phyloP scores from a whole-genome alignment of 2,113 vertebrate genomes.

The Nesogale talazaci region DNA sequence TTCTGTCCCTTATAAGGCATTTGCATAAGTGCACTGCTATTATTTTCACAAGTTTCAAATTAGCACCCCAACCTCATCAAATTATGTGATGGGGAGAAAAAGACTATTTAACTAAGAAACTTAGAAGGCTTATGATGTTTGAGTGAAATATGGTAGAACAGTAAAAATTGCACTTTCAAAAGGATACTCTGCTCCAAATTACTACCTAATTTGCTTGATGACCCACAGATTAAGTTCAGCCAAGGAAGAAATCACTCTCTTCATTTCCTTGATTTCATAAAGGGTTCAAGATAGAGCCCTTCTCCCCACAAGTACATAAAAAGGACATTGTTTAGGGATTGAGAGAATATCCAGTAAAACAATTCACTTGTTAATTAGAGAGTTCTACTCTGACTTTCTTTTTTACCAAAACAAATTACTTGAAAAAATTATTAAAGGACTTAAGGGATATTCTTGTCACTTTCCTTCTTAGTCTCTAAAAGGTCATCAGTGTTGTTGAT shows the following conservation, averaged over 20 bases:
- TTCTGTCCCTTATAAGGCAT: background rate
- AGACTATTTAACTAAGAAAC: background rate
- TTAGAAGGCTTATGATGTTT: background rate
- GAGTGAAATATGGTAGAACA: background rate
- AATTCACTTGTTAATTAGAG: background rate
- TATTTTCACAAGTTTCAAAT: background rate
- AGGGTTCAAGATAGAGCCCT: background rate
- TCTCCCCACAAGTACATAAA: background rate
- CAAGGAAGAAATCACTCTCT: conserved; percentile 10
- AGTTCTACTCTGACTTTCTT: conserved; percentile 7
- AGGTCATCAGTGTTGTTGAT: conserved; percentile 66
- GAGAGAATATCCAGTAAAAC: conserved; percentile 17
- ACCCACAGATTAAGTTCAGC: conserved; percentile 56
- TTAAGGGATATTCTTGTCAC: conserved; percentile 42
- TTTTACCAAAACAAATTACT: conserved; percentile 4
- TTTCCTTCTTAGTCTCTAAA: conserved; percentile 70
- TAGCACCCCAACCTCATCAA: background rate
- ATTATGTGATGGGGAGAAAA: background rate
- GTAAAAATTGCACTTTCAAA: background rate
- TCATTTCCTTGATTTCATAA: background rate
- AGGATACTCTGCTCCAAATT: conserved; percentile 37
- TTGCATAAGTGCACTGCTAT: background rate
- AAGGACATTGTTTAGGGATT: background rate
- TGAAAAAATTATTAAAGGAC: conserved; percentile 39
- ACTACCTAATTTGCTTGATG: conserved; percentile 53